A percentile compares a stretch with the other conserved stretches of the same genome.
Conservation (phyloP, 2,113 vertebrate genomes). For the Hystrix brachyura region DNA sequence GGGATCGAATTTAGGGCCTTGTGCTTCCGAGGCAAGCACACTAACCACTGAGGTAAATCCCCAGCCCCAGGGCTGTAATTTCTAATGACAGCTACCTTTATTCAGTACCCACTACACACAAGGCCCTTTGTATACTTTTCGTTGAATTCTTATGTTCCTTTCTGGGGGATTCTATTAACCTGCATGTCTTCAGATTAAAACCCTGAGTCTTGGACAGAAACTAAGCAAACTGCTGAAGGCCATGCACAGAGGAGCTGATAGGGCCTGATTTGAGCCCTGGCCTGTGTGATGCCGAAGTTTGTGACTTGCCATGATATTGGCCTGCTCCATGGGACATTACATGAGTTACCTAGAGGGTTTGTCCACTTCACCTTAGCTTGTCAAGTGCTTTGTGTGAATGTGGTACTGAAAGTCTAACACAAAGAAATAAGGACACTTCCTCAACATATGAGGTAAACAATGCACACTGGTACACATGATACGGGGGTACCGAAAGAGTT, state of each 20-base stretch:
- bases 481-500: not conserved
- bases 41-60: no score
- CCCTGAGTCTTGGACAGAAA: not conserved
- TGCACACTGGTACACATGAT: not conserved
- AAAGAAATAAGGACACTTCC: not conserved
- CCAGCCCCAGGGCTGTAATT: not conserved
- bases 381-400: not conserved
- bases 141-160: not conserved
- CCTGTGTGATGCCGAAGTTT: not conserved
- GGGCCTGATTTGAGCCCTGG: not conserved
- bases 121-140: not conserved
- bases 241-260: not conserved
- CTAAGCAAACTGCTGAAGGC: not conserved
- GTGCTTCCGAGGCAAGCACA: no score
- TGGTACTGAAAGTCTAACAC: not conserved
- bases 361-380: not conserved
- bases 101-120: not conserved
- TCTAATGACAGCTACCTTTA: not conserved
- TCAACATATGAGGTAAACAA: not conserved
- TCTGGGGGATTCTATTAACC: not conserved
- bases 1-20: no score
- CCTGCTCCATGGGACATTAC: not conserved
- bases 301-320: not conserved
- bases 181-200: not conserved
- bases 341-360: not conserved